These are phyloP conservation scores for Bugula neritina DNA, from an alignment of 2,888 invertebrate genomes.

Conservation along the genomic window DNA sequence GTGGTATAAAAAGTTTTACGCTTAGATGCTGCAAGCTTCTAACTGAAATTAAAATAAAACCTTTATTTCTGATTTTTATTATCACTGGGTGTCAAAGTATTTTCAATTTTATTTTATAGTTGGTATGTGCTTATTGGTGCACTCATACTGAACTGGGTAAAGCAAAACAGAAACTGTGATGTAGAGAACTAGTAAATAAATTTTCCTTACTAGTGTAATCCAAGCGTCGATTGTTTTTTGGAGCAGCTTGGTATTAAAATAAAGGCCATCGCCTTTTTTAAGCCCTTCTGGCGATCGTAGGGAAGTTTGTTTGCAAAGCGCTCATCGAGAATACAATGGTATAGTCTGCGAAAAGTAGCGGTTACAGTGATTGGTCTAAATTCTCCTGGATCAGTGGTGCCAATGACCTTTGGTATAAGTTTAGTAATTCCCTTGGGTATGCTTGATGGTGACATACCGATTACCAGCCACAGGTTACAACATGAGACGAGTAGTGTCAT, in stretches of 20 bases:
- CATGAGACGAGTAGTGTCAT: background rate
- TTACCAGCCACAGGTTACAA: background rate
- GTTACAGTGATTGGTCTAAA: conserved; percentile 8
- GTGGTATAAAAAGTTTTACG: too few relatives aligned
- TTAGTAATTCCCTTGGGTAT: background rate
- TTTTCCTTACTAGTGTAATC: too few relatives aligned
- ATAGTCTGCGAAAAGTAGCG: background rate
- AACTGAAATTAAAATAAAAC: too few relatives aligned
- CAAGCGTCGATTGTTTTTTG: background rate
- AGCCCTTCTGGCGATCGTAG: background rate
- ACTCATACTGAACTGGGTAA: too few relatives aligned
- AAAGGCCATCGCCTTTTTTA: conserved; percentile 9
- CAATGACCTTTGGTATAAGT: background rate
- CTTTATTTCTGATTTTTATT: too few relatives aligned
- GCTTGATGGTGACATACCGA: background rate
- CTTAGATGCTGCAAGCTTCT: too few relatives aligned
- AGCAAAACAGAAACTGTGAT: too few relatives aligned
- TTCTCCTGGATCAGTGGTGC: background rate
- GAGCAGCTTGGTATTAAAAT: background rate
- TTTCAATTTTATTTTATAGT: too few relatives aligned
- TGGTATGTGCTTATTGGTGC: too few relatives aligned
- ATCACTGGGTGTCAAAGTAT: too few relatives aligned
- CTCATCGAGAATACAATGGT: background rate
- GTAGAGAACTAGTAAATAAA: too few relatives aligned
- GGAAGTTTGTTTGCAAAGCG: background rate